Evolutionary conservation across 2,113 vertebrate species (phyloP), one percentile per base, ranked within the genome.

Genomic region (Engystomops pustulosus): DNA sequence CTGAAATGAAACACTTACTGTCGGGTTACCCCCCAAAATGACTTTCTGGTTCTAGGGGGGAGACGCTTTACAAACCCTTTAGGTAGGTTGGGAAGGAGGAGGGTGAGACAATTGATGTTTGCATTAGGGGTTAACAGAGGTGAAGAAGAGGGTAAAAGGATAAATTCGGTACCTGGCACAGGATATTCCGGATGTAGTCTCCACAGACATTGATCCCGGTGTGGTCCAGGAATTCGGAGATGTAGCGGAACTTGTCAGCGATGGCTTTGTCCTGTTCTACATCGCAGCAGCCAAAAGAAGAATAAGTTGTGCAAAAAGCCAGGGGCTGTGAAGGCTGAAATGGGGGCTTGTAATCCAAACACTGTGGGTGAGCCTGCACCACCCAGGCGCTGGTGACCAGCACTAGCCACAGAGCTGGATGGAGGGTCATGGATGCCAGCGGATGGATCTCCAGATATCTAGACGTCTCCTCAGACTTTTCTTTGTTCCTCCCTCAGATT

Each of bases 321-420:
- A 95, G 72, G 23, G 92, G 90, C 86, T 92, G 87, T 1, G 71
- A 89, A n/a, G 95, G 94, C 87, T 91, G 91, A 85, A 95, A 95
- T 0, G 95, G 95, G 45, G 95, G 94, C 77, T 95, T 95, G 89
- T 90, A 95, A 88, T 95, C 95, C 88, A 95, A 89, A 87, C 95
- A 95, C 84, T 94, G 91, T 0, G 93, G 93, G 83, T 93, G 93
- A 85, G 88, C 90, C 87, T 83, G 80, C 77, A 90, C 90, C 84
- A 77, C 27, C 87, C 86, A 84, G 85, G 68, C 34, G 34, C 79
- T 65, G 18, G 78, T 86, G 86, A 89, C 80, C 74, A 93, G 84
- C 79, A 92, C 12, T 8, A 71, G 70, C 45, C 81, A 76, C 36
- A 78, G 41, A 27, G 17, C 23, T 20, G 67, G n/a, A 65, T 60